Base-by-base conservation (phyloP, 2,888 invertebrate species). In the Desoria tigrina region DNA sequence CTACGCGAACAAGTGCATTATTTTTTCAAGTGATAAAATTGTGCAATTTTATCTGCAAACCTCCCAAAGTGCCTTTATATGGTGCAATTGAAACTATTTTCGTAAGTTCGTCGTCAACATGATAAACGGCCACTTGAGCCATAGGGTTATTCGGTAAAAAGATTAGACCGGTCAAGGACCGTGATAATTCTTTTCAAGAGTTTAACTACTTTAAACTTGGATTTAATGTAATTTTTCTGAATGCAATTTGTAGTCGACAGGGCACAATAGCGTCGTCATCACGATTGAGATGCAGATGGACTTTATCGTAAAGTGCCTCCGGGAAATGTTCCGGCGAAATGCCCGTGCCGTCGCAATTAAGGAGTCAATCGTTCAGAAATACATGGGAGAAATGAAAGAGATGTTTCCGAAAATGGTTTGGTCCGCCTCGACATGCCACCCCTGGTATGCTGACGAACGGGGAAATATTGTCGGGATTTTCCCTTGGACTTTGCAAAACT, bases 261-360 rank as follows among this genome's bases (percentile, higher is more conserved):
- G 61, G 6, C 55, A 55, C 28, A 54, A 53, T 23, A 42, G 54
- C 16, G 61, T 55, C 6, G 45, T 55, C 1, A n/a, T 23, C 2
- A 62, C 55, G 32, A 21, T 55, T 1, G 61, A 62, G 21, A 39
- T 55, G 45, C 61, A 62, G 28, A 42, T 62, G 28, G 42, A 62
- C n/a, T 55, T 39, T 1, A 28, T 53, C 14, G 21, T 55, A 2
- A 27, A 3, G 16, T 54, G 54, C 7, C 14, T 62, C 9, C 1
- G 45, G 23, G 45, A 62, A 55, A 62, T 55, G 61, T 3, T 42
- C 11, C 23, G 21, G 6, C 2, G 55, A 21, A 62, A 55, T 14
- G 45, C 23, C 2, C 21, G 27, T 9, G 54, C 4, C n/a, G 37
- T 62, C 6, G 9, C 61, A n/a, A 42, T 62, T 4, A 62, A 54